Conservation (phyloP, 1,140 invertebrate genomes). For the Magallana angulata region DNA sequence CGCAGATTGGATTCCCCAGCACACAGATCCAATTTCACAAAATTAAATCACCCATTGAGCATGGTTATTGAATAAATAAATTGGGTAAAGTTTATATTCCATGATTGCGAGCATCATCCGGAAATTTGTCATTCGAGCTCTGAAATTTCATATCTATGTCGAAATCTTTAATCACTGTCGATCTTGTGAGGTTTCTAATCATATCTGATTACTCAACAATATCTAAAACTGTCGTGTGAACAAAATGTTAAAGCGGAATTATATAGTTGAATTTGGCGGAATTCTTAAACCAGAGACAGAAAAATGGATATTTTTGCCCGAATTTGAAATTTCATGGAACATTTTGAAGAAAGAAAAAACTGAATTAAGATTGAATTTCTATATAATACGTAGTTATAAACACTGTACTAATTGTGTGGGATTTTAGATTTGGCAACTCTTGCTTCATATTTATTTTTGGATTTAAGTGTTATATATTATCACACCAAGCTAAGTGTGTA, state of each 20-base stretch:
- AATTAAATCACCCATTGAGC: slow-evolving; percentile 34
- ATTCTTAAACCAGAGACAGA: too few relatives aligned
- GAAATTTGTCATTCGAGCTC: slow-evolving; percentile 27
- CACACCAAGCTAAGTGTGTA: too few relatives aligned
- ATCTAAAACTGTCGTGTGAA: not conserved
- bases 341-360: too few relatives aligned
- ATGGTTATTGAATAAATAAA: slow-evolving; percentile 33
- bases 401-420: too few relatives aligned
- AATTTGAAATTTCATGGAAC: too few relatives aligned
- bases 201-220: slow-evolving; percentile 20
- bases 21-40: slow-evolving; percentile 31
- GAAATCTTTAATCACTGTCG: slow-evolving; percentile 27
- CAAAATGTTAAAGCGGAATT: not conserved
- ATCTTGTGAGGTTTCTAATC: slow-evolving; percentile 17
- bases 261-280: too few relatives aligned
- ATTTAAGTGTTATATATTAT: too few relatives aligned
- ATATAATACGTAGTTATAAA: too few relatives aligned
- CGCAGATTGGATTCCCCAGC: not conserved
- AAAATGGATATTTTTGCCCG: too few relatives aligned
- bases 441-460: too few relatives aligned
- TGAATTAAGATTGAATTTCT: too few relatives aligned
- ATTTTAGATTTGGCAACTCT: too few relatives aligned
- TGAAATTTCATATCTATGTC: slow-evolving; percentile 11
- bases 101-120: slow-evolving; percentile 20
- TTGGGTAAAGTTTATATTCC: slow-evolving; percentile 36